Evolutionary conservation across 1,140 invertebrate species (phyloP).

Genomic region (Anagrus nilaparvatae): DNA sequence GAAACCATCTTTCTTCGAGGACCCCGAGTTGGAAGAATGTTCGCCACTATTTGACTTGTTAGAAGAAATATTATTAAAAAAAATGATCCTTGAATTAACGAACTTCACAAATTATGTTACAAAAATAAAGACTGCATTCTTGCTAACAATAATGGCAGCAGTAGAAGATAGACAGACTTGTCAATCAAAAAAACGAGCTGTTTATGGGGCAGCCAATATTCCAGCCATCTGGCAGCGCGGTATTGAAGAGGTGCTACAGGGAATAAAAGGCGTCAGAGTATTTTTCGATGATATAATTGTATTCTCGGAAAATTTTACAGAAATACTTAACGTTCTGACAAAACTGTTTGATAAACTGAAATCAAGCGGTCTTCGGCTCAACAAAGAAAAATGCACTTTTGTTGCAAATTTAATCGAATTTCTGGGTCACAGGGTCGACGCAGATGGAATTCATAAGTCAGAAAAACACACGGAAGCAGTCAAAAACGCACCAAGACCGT

Average conservation of each 20-base stretch:
- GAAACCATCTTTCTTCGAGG: too few relatives aligned
- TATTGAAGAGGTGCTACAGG: conserved; percentile 7
- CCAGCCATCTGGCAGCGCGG: conserved; percentile 11
- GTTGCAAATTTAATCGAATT: conserved; percentile 17
- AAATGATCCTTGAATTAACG: too few relatives aligned
- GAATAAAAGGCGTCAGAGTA: background rate
- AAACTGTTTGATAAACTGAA: background rate
- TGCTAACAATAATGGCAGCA: too few relatives aligned
- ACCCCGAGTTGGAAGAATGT: too few relatives aligned
- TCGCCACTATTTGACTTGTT: too few relatives aligned
- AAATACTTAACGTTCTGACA: conserved; percentile 1
- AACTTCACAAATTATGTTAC: too few relatives aligned
- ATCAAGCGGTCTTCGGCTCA: conserved; percentile 6
- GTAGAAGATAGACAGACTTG: too few relatives aligned
- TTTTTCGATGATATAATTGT: conserved; percentile 10
- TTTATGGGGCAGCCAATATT: conserved; percentile 18
- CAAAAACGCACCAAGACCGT: too few relatives aligned
- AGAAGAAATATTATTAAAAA: too few relatives aligned
- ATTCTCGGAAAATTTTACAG: conserved; percentile 1
- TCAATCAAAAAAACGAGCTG: conserved; percentile 14
- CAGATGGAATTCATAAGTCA: too few relatives aligned
- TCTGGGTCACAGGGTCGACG: conserved; percentile 20
- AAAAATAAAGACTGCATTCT: too few relatives aligned
- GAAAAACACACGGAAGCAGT: too few relatives aligned
- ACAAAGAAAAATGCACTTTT: conserved; percentile 23